Evolutionary conservation across 2,888 invertebrate species (phyloP).

Genomic region (Axea sp.): DNA sequence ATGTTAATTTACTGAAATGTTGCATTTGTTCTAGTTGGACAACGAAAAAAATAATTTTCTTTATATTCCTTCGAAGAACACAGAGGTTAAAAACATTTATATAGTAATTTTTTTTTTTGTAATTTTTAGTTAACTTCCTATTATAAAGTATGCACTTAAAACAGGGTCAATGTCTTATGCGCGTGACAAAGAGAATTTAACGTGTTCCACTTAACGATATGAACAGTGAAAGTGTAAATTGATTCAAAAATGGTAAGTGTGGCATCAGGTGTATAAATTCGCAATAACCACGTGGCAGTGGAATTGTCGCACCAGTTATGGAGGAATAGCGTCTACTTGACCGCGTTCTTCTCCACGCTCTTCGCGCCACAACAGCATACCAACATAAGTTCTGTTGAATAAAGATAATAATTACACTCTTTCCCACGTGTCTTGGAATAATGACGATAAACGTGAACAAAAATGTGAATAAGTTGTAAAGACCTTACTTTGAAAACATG

Average conservation of each 20-base stretch:
- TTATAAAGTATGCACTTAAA: no score
- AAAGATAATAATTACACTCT: constrained; percentile 67
- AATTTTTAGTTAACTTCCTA: neutral
- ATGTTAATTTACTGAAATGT: no score
- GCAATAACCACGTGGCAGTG: constrained; percentile 4
- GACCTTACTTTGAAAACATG: no score
- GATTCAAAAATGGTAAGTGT: constrained; percentile 19
- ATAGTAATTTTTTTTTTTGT: no score
- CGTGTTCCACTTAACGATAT: no score
- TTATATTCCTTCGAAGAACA: no score
- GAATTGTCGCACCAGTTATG: constrained; percentile 45
- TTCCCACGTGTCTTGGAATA: constrained; percentile 65
- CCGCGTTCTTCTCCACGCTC: constrained; percentile 47
- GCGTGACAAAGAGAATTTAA: no score
- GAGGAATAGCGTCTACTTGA: constrained; percentile 51
- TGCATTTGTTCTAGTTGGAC: no score
- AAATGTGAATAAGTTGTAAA: constrained; percentile 48
- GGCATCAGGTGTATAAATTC: constrained; percentile 20
- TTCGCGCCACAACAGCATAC: constrained; percentile 29
- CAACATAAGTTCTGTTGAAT: no score
- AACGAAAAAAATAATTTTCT: no score
- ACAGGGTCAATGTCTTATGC: no score
- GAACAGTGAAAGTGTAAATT: constrained; percentile 6
- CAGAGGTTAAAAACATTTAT: no score
- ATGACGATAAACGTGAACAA: constrained; percentile 23